Conservation (phyloP, 2,113 vertebrate genomes). For the Geothlypis trichas region DNA sequence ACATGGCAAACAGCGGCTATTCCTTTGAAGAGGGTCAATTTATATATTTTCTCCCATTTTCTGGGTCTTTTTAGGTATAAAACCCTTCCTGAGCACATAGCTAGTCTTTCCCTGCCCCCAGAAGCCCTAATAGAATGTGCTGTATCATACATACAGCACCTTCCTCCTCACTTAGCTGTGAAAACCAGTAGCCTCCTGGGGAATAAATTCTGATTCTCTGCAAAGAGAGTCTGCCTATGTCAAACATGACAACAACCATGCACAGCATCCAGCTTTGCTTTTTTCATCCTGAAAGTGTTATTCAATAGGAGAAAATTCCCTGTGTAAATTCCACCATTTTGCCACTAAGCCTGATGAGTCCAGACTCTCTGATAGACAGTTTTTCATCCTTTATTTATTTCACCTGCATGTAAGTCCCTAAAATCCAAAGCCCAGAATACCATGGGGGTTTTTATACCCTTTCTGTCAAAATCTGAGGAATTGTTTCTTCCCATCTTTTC, state of each 20-base stretch:
- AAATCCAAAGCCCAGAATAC: neutral
- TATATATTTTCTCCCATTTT: neutral
- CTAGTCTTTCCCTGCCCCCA: rapidly evolving
- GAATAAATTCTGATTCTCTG: neutral
- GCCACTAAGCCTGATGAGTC: neutral
- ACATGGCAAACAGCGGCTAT: neutral
- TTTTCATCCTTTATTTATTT: neutral
- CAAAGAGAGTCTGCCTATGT: neutral
- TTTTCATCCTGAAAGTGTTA: neutral
- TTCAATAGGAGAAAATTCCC: neutral
- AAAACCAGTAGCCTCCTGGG: neutral
- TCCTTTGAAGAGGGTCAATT: neutral
- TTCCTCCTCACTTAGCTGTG: neutral
- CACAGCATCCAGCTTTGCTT: neutral
- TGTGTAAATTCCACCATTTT: neutral
- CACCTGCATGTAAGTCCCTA: neutral
- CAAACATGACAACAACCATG: neutral
- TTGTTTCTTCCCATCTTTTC: neutral
- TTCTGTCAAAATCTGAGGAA: neutral
- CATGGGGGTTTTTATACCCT: rapidly evolving
- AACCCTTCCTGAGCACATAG: neutral
- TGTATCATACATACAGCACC: neutral
- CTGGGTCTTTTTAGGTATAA: neutral
- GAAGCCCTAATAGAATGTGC: neutral
- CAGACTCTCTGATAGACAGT: neutral